These are phyloP conservation scores for Noctua janthe DNA, from an alignment of 2,888 invertebrate genomes.

Conservation along the genomic window DNA sequence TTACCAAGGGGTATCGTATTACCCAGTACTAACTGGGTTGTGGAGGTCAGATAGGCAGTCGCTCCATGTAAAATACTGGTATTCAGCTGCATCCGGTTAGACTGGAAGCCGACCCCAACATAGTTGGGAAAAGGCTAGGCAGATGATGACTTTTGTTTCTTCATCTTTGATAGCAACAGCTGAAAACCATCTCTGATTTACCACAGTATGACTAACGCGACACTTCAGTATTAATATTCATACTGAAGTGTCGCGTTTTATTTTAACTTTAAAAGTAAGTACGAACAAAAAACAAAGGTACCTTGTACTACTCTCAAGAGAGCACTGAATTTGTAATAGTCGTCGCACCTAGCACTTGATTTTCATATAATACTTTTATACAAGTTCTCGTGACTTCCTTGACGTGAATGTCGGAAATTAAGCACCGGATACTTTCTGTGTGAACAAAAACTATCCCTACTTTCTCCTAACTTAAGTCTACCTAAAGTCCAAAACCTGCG, in stretches of 20 bases:
- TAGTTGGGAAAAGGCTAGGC: too few relatives aligned
- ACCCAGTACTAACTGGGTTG: too few relatives aligned
- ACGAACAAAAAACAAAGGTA: not conserved
- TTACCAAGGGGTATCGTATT: too few relatives aligned
- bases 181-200: not conserved
- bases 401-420: not conserved
- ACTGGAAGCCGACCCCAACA: too few relatives aligned
- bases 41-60: too few relatives aligned
- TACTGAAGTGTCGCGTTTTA: not conserved
- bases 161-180: not conserved
- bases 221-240: slow-evolving; percentile 6
- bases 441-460: not conserved
- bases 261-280: not conserved
- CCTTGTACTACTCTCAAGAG: not conserved
- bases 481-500: not conserved
- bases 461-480: not conserved
- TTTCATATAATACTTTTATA: not conserved
- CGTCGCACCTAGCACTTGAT: not conserved
- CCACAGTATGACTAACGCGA: not conserved
- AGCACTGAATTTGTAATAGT: not conserved
- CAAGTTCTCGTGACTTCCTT: not conserved
- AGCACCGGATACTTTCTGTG: not conserved
- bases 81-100: too few relatives aligned
- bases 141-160: too few relatives aligned
- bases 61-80: too few relatives aligned